These are phyloP conservation scores for Epinephelus awoara DNA, from an alignment of 2,797 vertebrate species.

Conservation along the genomic window DNA sequence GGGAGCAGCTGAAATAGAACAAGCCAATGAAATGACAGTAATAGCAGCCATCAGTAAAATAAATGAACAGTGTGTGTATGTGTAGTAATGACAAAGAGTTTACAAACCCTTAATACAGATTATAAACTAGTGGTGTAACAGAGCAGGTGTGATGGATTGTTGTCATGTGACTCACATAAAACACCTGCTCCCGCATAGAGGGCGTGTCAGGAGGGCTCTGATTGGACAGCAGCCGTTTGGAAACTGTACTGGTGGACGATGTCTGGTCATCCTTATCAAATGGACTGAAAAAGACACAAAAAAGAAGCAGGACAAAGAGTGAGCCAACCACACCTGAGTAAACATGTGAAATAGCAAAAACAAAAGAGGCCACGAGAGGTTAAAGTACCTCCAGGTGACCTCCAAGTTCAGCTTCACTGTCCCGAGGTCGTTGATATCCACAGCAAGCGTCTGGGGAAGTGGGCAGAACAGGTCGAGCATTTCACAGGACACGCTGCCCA, in stretches of 20 bases:
- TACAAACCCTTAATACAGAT: slow-evolving; percentile 5
- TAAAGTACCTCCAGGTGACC: slow-evolving; percentile 95
- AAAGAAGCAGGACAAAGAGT: neutral
- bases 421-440: slow-evolving; percentile 98
- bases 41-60: slow-evolving; percentile 54
- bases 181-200: slow-evolving; percentile 97
- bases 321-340: neutral
- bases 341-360: neutral
- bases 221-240: slow-evolving; percentile 97
- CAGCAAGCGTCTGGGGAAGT: slow-evolving; percentile 96
- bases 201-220: slow-evolving; percentile 98
- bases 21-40: slow-evolving; percentile 75
- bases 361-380: neutral
- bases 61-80: slow-evolving; percentile 20
- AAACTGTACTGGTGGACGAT: slow-evolving; percentile 92
- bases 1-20: slow-evolving; percentile 84
- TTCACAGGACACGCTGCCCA: slow-evolving; percentile 97
- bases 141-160: slow-evolving; percentile 10
- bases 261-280: slow-evolving; percentile 98
- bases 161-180: slow-evolving; percentile 92
- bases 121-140: neutral
- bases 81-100: neutral
- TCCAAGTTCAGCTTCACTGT: slow-evolving; percentile 98
- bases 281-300: slow-evolving; percentile 84
- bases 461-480: slow-evolving; percentile 97